A percentile compares a stretch with the other conserved stretches of the same genome.
Conservation (phyloP, 1,140 invertebrate species). For the Plutomurus gul region DNA sequence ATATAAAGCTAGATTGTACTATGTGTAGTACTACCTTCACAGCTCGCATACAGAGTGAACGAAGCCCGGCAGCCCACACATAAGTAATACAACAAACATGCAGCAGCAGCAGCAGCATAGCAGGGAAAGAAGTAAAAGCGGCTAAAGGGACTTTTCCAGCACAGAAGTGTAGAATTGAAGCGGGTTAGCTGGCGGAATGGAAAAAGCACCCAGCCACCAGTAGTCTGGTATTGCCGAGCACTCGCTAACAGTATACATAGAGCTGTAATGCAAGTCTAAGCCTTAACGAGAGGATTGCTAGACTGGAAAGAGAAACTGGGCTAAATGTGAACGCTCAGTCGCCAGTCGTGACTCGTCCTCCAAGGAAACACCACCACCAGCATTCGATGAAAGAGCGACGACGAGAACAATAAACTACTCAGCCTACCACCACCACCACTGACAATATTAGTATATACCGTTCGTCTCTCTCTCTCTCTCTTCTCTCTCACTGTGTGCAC, state of each 20-base stretch:
- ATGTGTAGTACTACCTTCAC: too few species aligned
- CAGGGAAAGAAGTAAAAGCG: slow-evolving; percentile 2
- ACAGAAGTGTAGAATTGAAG: background rate
- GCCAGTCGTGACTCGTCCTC: slow-evolving; percentile 19
- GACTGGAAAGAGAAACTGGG: slow-evolving; percentile 12
- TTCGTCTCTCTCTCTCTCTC: background rate
- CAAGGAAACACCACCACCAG: background rate
- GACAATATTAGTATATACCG: background rate
- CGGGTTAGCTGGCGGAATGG: background rate
- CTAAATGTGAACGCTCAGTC: background rate
- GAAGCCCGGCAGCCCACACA: too few species aligned
- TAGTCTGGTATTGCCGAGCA: too few species aligned
- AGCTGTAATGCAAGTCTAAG: too few species aligned
- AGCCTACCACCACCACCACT: background rate
- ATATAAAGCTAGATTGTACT: too few species aligned
- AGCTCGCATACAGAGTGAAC: too few species aligned
- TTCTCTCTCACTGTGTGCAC: background rate
- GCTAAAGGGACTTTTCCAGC: slow-evolving; percentile 1
- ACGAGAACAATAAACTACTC: background rate
- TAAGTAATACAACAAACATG: too few species aligned
- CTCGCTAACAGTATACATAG: too few species aligned
- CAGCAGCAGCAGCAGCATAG: too few species aligned
- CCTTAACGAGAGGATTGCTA: too few species aligned
- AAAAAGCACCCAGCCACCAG: background rate
- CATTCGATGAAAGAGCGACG: background rate